Evolutionary conservation across 2,797 vertebrate species (phyloP).

Genomic region (Spea hammondii): DNA sequence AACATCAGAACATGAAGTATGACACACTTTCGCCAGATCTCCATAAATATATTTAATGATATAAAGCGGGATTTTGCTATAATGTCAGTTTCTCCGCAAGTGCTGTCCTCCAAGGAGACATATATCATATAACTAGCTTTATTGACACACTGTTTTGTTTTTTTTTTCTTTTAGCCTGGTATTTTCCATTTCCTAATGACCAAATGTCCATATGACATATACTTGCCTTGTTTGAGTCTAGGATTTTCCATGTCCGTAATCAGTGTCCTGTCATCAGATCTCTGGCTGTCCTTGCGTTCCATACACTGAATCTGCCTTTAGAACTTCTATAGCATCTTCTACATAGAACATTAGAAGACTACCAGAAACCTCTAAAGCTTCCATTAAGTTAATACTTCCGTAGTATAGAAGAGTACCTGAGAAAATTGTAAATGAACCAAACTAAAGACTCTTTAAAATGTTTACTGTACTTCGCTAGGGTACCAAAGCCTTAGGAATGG

Average conservation of each 20-base stretch:
- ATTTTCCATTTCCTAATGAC: slow-evolving; percentile 1
- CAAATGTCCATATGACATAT: background rate
- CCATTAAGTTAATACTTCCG: no score
- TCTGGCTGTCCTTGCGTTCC: background rate
- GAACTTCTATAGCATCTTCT: no score
- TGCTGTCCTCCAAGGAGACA: background rate
- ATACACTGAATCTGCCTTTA: no score
- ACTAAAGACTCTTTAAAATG: no score
- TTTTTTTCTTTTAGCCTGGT: background rate
- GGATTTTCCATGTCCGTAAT: background rate
- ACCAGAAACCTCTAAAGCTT: no score
- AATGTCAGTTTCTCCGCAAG: background rate
- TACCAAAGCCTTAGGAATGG: no score
- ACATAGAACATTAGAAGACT: no score
- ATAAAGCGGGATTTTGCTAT: background rate
- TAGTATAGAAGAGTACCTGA: no score
- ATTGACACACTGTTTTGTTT: background rate
- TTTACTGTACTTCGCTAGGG: no score
- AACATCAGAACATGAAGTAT: background rate
- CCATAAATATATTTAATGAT: background rate
- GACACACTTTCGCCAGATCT: background rate
- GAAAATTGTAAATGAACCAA: no score
- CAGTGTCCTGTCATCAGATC: background rate
- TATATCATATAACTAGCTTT: background rate
- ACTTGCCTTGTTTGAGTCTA: background rate